A percentile compares a stretch with the other conserved stretches of the same genome.
Evolutionary conservation across 2,797 vertebrate genomes (phyloP).

Genomic region (Darevskia mixta): DNA sequence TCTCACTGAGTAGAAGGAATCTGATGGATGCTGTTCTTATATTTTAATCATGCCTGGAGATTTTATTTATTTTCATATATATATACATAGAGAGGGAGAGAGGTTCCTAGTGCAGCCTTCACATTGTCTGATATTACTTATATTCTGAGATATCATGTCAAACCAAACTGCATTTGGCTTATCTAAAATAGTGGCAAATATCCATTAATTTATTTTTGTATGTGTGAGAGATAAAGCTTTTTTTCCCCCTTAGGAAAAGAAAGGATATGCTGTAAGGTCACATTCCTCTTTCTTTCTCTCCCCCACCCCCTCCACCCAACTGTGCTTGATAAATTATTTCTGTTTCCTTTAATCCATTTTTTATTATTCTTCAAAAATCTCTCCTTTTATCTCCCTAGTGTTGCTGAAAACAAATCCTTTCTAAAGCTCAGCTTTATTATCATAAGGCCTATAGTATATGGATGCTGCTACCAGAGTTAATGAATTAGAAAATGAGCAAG

Average conservation of each 20-base stretch:
- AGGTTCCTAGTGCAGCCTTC: not conserved
- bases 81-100: not conserved
- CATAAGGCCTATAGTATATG: constrained; percentile 51
- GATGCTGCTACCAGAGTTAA: constrained; percentile 61
- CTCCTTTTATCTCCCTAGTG: constrained; percentile 67
- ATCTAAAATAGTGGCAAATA: constrained; percentile 42
- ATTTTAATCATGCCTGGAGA: not conserved
- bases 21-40: not conserved
- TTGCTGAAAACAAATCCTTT: constrained; percentile 73
- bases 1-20: not conserved
- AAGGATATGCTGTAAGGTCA: constrained; percentile 60
- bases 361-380: constrained; percentile 79
- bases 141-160: not conserved
- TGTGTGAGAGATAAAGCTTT: constrained; percentile 34
- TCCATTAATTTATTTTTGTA: constrained; percentile 39
- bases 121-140: constrained; percentile 32
- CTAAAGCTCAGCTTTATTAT: constrained; percentile 57
- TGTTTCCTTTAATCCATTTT: constrained; percentile 81
- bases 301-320: constrained; percentile 51
- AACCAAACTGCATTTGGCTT: constrained; percentile 39
- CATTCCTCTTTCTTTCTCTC: constrained; percentile 41
- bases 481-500: constrained; percentile 77
- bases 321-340: constrained; percentile 81
- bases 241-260: not conserved
- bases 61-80: not conserved